Percentiles rank a stretch among this genome's conserved stretches.
Evolutionary conservation across 2,797 vertebrate species (phyloP).

Genomic region (Hippopotamyrus pictus): DNA sequence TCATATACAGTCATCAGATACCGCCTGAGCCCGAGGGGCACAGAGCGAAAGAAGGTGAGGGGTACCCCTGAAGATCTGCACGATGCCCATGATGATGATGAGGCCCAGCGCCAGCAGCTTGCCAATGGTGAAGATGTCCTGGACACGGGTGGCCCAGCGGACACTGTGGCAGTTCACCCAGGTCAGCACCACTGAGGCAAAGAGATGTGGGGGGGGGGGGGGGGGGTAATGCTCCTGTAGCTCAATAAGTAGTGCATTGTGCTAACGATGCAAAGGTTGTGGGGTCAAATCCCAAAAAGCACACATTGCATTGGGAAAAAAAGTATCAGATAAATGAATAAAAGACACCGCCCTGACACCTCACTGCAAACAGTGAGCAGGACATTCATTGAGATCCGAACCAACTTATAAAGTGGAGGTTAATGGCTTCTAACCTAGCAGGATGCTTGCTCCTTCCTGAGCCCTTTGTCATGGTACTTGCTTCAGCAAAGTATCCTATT

Average conservation of each 20-base stretch:
- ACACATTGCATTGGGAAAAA: background rate
- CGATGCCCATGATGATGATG: background rate
- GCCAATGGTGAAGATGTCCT: slow-evolving; percentile 2
- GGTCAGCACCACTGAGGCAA: background rate
- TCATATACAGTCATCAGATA: background rate
- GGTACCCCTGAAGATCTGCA: background rate
- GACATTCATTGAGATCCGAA: too few relatives aligned
- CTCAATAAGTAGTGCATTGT: background rate
- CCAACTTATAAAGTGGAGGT: too few relatives aligned
- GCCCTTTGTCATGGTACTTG: background rate
- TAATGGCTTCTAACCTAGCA: too few relatives aligned
- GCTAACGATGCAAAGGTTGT: background rate
- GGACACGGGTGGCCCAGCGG: background rate
- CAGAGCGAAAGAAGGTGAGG: background rate
- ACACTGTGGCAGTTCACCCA: slow-evolving; percentile 5
- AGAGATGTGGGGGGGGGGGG: background rate
- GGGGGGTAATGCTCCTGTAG: background rate
- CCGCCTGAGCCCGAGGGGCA: background rate
- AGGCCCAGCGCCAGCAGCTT: background rate
- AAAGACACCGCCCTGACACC: background rate
- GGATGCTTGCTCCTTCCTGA: too few relatives aligned
- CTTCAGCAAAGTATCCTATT: background rate
- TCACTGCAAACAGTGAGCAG: too few relatives aligned
- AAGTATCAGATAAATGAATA: background rate
- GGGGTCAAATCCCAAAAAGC: background rate